Base-by-base conservation (phyloP, 2,888 invertebrate genomes). In the Harpagoxenus sublaevis region DNA sequence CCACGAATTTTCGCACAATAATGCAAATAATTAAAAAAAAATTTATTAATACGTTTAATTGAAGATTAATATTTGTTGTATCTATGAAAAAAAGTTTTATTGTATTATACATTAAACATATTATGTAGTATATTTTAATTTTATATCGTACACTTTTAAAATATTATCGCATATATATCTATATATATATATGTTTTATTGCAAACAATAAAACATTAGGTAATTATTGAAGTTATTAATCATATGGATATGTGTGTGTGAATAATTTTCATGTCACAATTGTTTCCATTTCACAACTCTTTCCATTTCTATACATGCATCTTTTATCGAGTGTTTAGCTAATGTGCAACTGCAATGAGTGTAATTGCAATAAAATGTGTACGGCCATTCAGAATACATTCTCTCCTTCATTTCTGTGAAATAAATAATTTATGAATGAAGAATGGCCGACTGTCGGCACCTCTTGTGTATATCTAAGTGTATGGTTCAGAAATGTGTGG, bases 381-480 rank as follows among this genome's bases (percentile, higher is more conserved):
- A 78, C 45, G 12, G 48, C 39, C 60, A 73, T 79, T 79, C 73
- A 39, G 45, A 45, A 45, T 31, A 55, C 55, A 23, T 75, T 53
- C 23, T 18, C 48, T 45, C 15, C 4, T 23, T 28, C 53, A 35
- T 23, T 65, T 23, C 57, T 18, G 51, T 12, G 60, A 75, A 79
- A 89, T 90, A 87, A 90, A 89, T 90, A 86, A 90, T 90, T 88
- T 88, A 84, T 88, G 87, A 92, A 88, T 87, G 81, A 88, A 82
- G 62, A 71, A 81, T 81, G 70, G 70, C 68, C 83, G 83, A 70
- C 81, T 77, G 57, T 68, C 63, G 53, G 83, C 83, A 87, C 81
- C 60, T 79, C 75, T 53, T 28, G 55, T 62, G 48, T 55, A 60
- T 18, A 48, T 66, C 77, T 53, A 48, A 66, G 66, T 77, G 51